Evolutionary conservation across 2,888 invertebrate species (phyloP).

Genomic region (Idaea straminata): DNA sequence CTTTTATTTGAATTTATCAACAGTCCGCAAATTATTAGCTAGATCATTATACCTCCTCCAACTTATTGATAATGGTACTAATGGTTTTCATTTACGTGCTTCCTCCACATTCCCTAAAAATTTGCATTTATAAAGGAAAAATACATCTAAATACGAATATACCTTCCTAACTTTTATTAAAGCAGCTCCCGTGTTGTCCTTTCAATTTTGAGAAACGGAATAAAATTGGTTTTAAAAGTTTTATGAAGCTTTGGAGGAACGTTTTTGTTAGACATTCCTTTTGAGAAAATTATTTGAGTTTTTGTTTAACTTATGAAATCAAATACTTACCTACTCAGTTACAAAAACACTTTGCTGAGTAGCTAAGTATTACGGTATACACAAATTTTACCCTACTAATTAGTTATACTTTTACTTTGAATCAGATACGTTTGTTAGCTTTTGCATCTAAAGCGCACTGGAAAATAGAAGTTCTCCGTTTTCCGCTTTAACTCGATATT

Average conservation of each 20-base stretch:
- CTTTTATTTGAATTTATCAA: too few species aligned
- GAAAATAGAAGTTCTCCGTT: conserved; percentile 18
- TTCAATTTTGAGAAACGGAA: conserved; percentile 37
- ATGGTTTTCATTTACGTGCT: conserved; percentile 20
- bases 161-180: conserved; percentile 42
- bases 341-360: background rate
- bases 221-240: conserved; percentile 49
- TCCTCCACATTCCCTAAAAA: conserved; percentile 34
- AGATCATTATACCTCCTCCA: background rate
- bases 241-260: conserved; percentile 35
- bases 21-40: background rate
- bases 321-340: background rate
- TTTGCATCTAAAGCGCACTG: conserved; percentile 3
- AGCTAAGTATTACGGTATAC: background rate
- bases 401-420: background rate
- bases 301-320: background rate
- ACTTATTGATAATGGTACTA: conserved; percentile 15
- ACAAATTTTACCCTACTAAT: background rate
- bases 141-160: conserved; percentile 35
- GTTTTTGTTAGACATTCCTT: conserved; percentile 35
- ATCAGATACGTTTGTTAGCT: background rate
- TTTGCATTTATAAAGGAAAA: conserved; percentile 53
- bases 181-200: conserved; percentile 41
- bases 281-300: conserved; percentile 14
- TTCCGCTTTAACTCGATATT: background rate